Base-by-base conservation (phyloP, 2,888 invertebrate species). In the Latheticus oryzae region DNA sequence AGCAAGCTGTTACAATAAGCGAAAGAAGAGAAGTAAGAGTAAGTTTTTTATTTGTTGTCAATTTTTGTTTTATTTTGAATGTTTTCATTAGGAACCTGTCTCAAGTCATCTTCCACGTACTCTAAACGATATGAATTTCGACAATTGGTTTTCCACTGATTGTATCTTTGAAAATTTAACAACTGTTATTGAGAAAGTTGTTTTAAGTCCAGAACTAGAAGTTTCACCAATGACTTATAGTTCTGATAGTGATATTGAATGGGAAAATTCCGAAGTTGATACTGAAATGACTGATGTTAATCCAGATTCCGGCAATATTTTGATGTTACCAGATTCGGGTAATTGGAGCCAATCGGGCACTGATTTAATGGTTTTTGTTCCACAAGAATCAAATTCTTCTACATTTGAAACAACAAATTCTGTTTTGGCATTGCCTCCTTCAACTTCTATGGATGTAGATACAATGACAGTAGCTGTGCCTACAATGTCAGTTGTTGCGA, bases 151-250 rank as follows among this genome's bases (percentile, higher is more conserved):
- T 79, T 83, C 86, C 19, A 86, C 87, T 24, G 87, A 90, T 70
- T 86, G 87, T 74, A 81, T 93, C 43, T 86, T 88, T 61, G 88
- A 88, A 71, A 93, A 93, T 82, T 81, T 91, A 53, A 83, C 89
- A 68, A 86, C 87, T 15, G 82, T 87, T 21, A 85, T 93, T 50
- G 81, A 82, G 35, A 80, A 82, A 67, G 84, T 91, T 45, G 82
- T 84, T 15, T 78, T 86, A 9, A 83, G 83, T 28, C 84, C 84
- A 3, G 84, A 86, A 67, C 81, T 82, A 1, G 83, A 83, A 63
- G 80, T 83, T 7, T 80, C 82, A 1, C 82, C 83, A 1, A 80
- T 83, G 19, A 80, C 81, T 52, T 86, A 85, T 69, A 86, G 85
- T 60, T 87, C 87, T 28, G 88, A 89, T 73, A 86, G 88, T 71